These are phyloP conservation scores for Smutsia gigantea DNA, from an alignment of 2,797 vertebrate genomes.

Conservation along the genomic window DNA sequence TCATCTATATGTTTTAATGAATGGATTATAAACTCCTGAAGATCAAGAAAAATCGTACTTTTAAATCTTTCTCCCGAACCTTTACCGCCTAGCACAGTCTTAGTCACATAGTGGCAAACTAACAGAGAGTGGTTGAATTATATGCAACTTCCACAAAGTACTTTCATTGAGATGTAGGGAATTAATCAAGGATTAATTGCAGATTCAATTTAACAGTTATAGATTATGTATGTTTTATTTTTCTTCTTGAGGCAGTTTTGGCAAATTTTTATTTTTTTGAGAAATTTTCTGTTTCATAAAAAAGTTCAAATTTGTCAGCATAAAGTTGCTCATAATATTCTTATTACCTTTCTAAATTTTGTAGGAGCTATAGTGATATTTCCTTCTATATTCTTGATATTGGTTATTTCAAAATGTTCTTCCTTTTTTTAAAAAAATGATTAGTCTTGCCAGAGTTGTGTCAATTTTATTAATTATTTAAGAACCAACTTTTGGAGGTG, in stretches of 20 bases:
- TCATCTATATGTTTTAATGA: not conserved
- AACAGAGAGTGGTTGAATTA: not conserved
- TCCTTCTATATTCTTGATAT: not conserved
- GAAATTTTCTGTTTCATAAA: not conserved
- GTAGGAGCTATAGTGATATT: not conserved
- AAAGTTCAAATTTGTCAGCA: not conserved
- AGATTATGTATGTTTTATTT: not conserved
- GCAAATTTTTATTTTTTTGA: not conserved
- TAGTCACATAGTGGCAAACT: not conserved
- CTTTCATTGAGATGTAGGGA: not conserved
- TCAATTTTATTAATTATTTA: not conserved
- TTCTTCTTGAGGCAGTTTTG: not conserved
- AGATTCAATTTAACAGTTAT: slow-evolving; percentile 4
- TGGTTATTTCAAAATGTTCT: not conserved
- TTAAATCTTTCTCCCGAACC: not conserved
- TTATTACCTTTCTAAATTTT: not conserved
- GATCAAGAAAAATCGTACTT: not conserved
- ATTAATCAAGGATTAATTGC: not conserved
- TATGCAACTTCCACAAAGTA: not conserved
- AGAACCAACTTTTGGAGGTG: not conserved
- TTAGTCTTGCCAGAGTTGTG: not conserved
- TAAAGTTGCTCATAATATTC: not conserved
- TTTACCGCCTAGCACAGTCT: not conserved
- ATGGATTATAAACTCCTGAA: not conserved
- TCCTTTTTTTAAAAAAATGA: not conserved